Conservation (phyloP, 2,888 invertebrate species). For the Sussaba pulchella region DNA sequence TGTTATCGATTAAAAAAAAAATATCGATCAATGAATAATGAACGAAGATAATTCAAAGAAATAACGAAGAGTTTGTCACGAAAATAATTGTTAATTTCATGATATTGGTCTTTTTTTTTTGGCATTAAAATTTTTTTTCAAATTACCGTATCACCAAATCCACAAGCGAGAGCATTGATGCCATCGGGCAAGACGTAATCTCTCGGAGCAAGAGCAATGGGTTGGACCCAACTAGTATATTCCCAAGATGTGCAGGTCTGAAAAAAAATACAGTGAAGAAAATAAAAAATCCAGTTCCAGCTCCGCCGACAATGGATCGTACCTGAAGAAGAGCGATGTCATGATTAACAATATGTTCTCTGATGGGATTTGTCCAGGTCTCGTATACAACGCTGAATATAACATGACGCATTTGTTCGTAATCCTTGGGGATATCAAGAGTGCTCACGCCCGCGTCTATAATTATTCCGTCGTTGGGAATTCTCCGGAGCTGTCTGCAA, state of each 20-base stretch:
- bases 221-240: slow-evolving; percentile 1
- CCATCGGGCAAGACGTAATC: neutral
- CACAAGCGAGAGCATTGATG: slow-evolving; percentile 14
- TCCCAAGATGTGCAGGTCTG: neutral
- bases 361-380: neutral
- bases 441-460: slow-evolving; percentile 7
- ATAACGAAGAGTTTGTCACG: too few relatives aligned
- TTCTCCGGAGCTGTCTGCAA: neutral
- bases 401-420: slow-evolving; percentile 1
- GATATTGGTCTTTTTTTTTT: neutral
- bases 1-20: too few relatives aligned
- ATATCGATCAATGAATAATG: too few relatives aligned
- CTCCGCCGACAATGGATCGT: too few relatives aligned
- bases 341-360: neutral
- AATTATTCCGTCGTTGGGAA: neutral
- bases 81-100: neutral
- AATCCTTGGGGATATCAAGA: neutral
- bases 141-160: slow-evolving; percentile 18
- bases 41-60: too few relatives aligned
- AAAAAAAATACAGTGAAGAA: too few relatives aligned
- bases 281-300: too few relatives aligned
- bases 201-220: neutral
- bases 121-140: neutral
- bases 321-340: slow-evolving; percentile 34
- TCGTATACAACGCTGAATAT: neutral